Base-by-base conservation (phyloP, 2,797 vertebrate genomes). In the Melopsittacus undulatus region DNA sequence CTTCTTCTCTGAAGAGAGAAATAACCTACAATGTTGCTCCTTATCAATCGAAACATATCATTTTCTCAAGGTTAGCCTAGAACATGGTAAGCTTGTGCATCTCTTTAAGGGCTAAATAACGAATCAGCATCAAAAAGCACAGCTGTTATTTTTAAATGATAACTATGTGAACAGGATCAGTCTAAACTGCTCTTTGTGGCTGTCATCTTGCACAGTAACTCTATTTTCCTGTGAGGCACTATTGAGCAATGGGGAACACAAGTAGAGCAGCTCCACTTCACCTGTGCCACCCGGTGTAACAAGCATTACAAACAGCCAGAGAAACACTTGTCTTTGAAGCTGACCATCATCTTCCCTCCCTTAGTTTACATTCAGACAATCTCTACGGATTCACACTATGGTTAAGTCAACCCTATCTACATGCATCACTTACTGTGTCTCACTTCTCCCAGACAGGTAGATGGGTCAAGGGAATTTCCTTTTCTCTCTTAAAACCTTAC, bases 321-420 rank as follows among this genome's bases (percentile, higher is more conserved):
- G 24, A 67, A 75, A 42, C 12, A 61, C 3, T 7, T 9, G 13
- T 27, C 34, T 62, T 70, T 54, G 57, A 88, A 63, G 38, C 20
- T 32, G 11, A 84, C 73, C 23, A 51, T 24, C 14, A 36, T 45
- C 29, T 52, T 79, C 26, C 29, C 48, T 78, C 67, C 30, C 5
- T 54, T 32, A 34, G 24, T 52, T 49, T 45, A 36, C 32, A 32
- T 40, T 42, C 34, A 29, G 68, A 8, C 32, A 68, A 23, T 10
- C 57, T 34, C n/a, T 26, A 45, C 10, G 46, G 29, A 45, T 12
- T 54, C 57, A 54, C 54, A 17, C 38, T 17, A 0, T 0, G 10
- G 63, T 66, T 46, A 69, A 24, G 32, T 34, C 29, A 30, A 29
- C 18, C 46, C 27, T 1, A 40, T 12, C 40, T 40, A 18, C 0